Conservation (phyloP, 2,797 vertebrate species). For the Rhyacichthys aspro region DNA sequence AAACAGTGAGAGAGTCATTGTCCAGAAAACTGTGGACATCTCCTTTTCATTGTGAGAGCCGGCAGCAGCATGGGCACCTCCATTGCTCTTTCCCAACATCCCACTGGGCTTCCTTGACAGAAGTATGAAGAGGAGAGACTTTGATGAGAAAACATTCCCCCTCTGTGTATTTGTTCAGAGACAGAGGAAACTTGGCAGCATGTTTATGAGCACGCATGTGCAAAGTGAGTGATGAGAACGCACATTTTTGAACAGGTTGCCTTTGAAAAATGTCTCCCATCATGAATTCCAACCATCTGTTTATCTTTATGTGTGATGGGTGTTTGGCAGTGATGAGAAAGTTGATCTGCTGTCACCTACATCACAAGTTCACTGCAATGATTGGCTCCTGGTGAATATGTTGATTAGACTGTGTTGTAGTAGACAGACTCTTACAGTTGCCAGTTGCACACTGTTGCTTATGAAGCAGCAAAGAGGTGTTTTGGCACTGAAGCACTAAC, state of each 20-base stretch:
- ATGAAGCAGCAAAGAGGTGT: too few relatives aligned
- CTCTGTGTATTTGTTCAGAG: constrained; percentile 29
- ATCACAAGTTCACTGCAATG: background rate
- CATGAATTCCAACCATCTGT: constrained; percentile 49
- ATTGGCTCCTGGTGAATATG: background rate
- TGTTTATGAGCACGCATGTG: constrained; percentile 21
- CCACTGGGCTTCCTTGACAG: constrained; percentile 66
- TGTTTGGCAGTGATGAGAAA: constrained; percentile 6
- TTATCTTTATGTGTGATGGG: constrained; percentile 30
- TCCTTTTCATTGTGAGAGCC: constrained; percentile 47
- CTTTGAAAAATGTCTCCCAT: constrained; percentile 36
- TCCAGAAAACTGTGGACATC: constrained; percentile 34
- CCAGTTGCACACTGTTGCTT: too few relatives aligned
- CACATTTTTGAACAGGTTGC: constrained; percentile 27
- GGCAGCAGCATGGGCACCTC: constrained; percentile 31
- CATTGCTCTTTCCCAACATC: constrained; percentile 52
- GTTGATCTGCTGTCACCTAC: background rate
- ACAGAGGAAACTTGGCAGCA: constrained; percentile 14
- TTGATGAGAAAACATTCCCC: constrained; percentile 62
- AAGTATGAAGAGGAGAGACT: constrained; percentile 56
- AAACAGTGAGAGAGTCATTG: constrained; percentile 37
- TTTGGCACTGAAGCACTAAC: too few relatives aligned
- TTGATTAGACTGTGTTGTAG: background rate
- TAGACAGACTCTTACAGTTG: too few relatives aligned
- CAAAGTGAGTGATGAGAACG: constrained; percentile 6